Base-by-base conservation (phyloP, 2,113 vertebrate species). In the Talpa occidentalis region DNA sequence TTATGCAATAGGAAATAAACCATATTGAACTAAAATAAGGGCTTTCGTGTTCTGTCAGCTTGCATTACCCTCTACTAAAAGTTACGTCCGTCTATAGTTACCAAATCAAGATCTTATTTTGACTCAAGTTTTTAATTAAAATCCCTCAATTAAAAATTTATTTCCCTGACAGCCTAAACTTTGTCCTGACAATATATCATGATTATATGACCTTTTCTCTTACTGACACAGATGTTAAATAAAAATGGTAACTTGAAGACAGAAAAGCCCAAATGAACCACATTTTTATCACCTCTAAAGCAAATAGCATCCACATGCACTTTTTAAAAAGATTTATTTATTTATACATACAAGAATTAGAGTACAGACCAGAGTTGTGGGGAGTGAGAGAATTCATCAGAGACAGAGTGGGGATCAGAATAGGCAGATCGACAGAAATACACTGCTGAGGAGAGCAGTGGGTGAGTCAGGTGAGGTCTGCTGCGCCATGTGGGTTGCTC, bases 121-220 rank as follows among this genome's bases (percentile, higher is more conserved):
- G 11, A 69, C 15, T 91, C 24, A 67, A 73, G 5, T 84, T 70
- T 92, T 73, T 90, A 74, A 97, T 91, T 74, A 95, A 94, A 94
- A 98, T 79, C 42, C 93, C 47, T 85, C 73, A 69, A 59, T 84
- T 98, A 97, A 74, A 88, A 95, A 88, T 95, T 94, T 90, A 95
- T 96, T 97, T 97, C 32, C 83, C n/a, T 96, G 88, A 96, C 35
- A 96, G 69, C 81, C 28, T 17, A 82, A 95, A 89, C 5, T 0
- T 4, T 0, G 24, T 86, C 85, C 37, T 88, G 35, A 90, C 88
- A 79, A n/a, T 5, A 52, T 47, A 78, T 4, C 0, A 0, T 0
- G 47, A 49, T 49, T 49, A 49, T 19, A 85, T 70, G 40, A 82
- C 42, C 44, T 81, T 32, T 72, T 64, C 19, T 40, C 30, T 7